phyloP scores from a whole-genome alignment of 2,113 vertebrate genomes.

The Prionailurus bengalensis region DNA sequence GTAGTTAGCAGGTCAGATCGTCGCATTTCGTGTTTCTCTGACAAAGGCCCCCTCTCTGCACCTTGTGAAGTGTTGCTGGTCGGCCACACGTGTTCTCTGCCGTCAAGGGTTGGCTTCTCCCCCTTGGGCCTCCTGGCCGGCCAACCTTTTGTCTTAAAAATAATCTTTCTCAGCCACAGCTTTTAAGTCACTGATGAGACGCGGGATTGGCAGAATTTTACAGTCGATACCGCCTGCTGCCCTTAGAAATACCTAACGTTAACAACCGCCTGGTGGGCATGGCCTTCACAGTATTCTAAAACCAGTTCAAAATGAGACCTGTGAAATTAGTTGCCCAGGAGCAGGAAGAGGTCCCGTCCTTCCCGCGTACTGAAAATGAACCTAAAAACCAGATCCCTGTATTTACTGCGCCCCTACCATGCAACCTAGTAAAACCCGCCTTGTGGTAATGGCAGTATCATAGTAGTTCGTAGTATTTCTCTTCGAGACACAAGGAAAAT shows the following conservation, averaged over 20 bases:
- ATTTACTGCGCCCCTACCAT: background rate
- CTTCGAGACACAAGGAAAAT: background rate
- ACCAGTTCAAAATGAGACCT: background rate
- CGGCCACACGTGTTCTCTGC: background rate
- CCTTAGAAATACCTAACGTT: background rate
- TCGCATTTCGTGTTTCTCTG: background rate
- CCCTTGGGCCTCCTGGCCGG: background rate
- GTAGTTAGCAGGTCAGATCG: background rate
- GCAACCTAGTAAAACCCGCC: background rate
- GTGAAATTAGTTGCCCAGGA: slow-evolving; percentile 1
- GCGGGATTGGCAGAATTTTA: background rate
- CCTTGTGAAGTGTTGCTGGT: too few species aligned
- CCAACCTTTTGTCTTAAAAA: slow-evolving; percentile 10
- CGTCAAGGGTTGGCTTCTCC: background rate
- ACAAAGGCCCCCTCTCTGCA: background rate
- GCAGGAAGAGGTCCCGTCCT: background rate
- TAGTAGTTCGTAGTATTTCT: background rate
- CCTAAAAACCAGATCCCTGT: background rate
- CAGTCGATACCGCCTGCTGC: background rate
- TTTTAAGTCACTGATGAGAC: background rate
- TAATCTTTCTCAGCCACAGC: background rate
- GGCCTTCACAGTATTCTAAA: slow-evolving; percentile 7
- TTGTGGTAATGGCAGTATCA: background rate
- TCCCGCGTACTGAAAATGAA: background rate
- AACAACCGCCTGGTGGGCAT: background rate